phyloP scores from a whole-genome alignment of 2,113 vertebrate genomes.

The Poeciliopsis occidentalis region DNA sequence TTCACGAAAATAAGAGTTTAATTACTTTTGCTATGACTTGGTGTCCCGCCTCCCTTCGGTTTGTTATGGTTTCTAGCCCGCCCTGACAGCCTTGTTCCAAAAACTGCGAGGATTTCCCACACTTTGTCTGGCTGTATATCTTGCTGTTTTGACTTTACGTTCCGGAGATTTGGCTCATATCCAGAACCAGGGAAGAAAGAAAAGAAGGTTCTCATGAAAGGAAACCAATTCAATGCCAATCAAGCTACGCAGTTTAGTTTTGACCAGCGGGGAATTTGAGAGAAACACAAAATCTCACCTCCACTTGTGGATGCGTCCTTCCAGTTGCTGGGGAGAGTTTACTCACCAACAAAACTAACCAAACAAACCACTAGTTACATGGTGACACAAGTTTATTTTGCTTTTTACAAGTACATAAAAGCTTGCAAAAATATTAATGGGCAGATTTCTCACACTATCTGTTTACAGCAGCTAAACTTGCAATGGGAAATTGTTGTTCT shows the following conservation, averaged over 20 bases:
- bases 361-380: background rate
- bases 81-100: background rate
- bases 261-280: background rate
- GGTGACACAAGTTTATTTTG: slow-evolving; percentile 24
- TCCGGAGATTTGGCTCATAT: background rate
- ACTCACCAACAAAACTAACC: background rate
- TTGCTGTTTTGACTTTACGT: background rate
- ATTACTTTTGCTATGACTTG: background rate
- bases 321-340: background rate
- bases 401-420: slow-evolving; percentile 18
- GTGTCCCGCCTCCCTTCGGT: background rate
- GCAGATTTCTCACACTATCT: slow-evolving; percentile 35
- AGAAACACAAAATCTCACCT: background rate
- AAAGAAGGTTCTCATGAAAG: background rate
- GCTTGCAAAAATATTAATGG: slow-evolving; percentile 35
- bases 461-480: slow-evolving; percentile 21
- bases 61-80: background rate
- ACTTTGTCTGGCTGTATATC: background rate
- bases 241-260: background rate
- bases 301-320: background rate
- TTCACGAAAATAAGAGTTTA: background rate
- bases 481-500: background rate
- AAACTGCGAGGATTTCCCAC: background rate
- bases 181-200: background rate
- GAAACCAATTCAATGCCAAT: background rate